These are phyloP conservation scores for Zaprionus capensis DNA, from an alignment of 1,140 invertebrate species.

Conservation along the genomic window DNA sequence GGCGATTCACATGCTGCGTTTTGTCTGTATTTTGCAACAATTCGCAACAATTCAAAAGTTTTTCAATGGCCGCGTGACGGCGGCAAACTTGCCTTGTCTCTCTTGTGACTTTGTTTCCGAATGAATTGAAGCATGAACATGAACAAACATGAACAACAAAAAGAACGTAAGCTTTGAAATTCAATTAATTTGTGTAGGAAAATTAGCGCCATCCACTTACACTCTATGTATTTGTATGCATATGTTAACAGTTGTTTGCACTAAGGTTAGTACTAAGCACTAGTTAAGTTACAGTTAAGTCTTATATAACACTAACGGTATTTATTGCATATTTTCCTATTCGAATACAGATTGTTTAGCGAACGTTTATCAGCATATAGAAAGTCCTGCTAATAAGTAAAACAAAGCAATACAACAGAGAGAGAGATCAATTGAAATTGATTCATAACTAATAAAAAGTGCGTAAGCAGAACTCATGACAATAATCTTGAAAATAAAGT, in stretches of 20 bases:
- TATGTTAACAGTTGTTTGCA: constrained; percentile 66
- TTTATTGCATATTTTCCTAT: constrained; percentile 18
- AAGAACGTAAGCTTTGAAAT: constrained; percentile 44
- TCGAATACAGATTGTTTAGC: constrained; percentile 48
- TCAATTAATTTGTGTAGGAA: constrained; percentile 66
- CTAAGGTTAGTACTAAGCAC: constrained; percentile 43
- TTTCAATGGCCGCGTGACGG: constrained; percentile 37
- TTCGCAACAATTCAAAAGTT: constrained; percentile 37
- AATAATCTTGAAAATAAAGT: neutral
- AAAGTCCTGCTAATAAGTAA: constrained; percentile 20
- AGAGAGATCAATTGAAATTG: constrained; percentile 25
- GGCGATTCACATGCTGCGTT: constrained; percentile 54
- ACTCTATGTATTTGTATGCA: too few species aligned
- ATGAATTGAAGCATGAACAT: constrained; percentile 76
- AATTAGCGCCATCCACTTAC: constrained; percentile 47
- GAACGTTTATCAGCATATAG: constrained; percentile 27
- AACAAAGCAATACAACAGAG: constrained; percentile 23
- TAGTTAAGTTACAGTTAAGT: constrained; percentile 46
- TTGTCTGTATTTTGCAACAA: constrained; percentile 48
- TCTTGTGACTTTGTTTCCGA: constrained; percentile 50
- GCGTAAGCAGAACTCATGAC: constrained; percentile 62
- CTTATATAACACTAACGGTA: constrained; percentile 9
- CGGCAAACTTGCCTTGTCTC: constrained; percentile 14
- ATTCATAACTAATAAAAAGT: constrained; percentile 47
- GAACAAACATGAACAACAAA: constrained; percentile 22